phyloP scores from a whole-genome alignment of 2,888 invertebrate genomes.

The Sepioteuthis lessoniana region DNA sequence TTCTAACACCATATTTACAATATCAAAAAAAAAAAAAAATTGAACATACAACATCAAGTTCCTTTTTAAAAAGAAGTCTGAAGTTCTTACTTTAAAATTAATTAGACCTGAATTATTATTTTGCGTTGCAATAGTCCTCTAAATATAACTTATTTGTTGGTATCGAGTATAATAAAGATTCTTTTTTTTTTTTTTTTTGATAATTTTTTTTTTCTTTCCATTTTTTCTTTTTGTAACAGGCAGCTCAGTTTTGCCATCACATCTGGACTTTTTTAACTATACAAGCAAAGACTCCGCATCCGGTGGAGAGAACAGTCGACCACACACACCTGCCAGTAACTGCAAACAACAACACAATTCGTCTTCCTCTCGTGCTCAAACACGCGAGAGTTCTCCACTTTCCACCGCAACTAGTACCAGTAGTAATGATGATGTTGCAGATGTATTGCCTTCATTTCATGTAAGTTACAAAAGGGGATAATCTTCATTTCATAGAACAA shows the following conservation, averaged over 20 bases:
- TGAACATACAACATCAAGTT: too few species aligned
- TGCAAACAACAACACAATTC: conserved; percentile 20
- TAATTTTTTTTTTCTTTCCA: too few species aligned
- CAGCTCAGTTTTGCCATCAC: conserved; percentile 83
- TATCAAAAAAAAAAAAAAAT: too few species aligned
- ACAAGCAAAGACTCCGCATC: conserved; percentile 56
- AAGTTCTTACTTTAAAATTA: too few species aligned
- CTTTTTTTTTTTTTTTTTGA: too few species aligned
- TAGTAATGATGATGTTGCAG: conserved; percentile 45
- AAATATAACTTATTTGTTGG: too few species aligned
- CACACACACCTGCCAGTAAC: conserved; percentile 50
- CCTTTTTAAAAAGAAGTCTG: too few species aligned
- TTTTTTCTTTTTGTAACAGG: conserved; percentile 72
- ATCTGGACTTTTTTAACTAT: conserved; percentile 80
- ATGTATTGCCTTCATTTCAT: conserved; percentile 43
- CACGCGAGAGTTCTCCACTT: conserved; percentile 65
- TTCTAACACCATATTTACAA: too few species aligned
- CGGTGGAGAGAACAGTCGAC: conserved; percentile 52
- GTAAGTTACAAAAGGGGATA: neutral
- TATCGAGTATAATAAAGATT: too few species aligned
- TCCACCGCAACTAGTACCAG: conserved; percentile 47
- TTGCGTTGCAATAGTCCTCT: too few species aligned
- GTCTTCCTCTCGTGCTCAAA: conserved; percentile 51
- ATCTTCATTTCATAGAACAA: too few species aligned
- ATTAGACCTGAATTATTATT: too few species aligned